These are phyloP conservation scores for Luperina testacea DNA, from an alignment of 2,888 invertebrate genomes.

Conservation along the genomic window DNA sequence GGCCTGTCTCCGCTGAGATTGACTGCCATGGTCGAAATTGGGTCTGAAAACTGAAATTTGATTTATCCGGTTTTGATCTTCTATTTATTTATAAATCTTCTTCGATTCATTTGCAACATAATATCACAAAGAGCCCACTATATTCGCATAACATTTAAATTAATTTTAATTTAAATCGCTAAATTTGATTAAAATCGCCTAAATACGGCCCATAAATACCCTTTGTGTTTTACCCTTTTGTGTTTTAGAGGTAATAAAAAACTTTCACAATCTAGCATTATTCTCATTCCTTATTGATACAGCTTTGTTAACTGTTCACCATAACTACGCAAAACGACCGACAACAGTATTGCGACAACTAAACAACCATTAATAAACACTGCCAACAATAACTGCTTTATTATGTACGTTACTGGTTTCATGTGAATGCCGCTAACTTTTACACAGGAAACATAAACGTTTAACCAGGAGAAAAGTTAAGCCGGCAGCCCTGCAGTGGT, in stretches of 20 bases:
- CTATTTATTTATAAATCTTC: not conserved
- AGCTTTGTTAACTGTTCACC: not conserved
- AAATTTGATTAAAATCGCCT: too few relatives aligned
- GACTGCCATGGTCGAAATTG: not conserved
- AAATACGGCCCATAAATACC: too few relatives aligned
- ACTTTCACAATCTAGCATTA: not conserved
- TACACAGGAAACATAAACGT: constrained; percentile 45
- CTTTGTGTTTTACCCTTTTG: not conserved
- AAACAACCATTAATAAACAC: not conserved
- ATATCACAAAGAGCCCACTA: not conserved
- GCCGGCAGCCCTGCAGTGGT: constrained; percentile 15
- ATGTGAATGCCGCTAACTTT: constrained; percentile 21
- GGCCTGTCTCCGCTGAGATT: not conserved
- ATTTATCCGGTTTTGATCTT: too few relatives aligned
- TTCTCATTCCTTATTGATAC: not conserved
- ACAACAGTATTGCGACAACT: not conserved
- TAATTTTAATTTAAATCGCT: too few relatives aligned
- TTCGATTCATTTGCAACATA: constrained; percentile 6
- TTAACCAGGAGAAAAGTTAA: constrained; percentile 30
- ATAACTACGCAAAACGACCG: constrained; percentile 8
- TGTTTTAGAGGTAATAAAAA: not conserved
- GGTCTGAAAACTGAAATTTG: not conserved
- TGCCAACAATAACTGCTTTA: constrained; percentile 1
- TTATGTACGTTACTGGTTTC: constrained; percentile 6
- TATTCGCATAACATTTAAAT: constrained; percentile 1